Base-by-base conservation (phyloP, 2,797 vertebrate genomes). In the Hypotaenidia okinawae region DNA sequence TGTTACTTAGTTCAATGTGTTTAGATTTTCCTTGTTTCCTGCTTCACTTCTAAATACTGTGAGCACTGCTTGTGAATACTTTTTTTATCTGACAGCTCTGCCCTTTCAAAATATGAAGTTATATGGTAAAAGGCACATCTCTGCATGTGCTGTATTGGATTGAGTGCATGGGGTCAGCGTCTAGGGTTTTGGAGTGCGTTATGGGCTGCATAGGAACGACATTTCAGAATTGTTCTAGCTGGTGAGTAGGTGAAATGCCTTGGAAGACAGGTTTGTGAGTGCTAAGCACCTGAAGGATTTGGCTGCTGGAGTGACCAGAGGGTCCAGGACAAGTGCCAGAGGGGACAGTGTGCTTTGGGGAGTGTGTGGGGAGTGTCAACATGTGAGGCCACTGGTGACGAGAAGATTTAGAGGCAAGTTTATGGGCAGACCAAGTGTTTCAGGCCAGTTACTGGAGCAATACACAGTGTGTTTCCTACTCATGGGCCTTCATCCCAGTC, bases 101-200 rank as follows among this genome's bases (percentile, higher is more conserved):
- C n/a, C 28, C 33, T 67, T 82, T 76, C 17, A 25, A n/a, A 72
- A 55, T 32, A 16, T 1, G 15, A 30, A 72, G 13, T 41, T 61
- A 2, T 3, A 9, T 16, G n/a, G 13, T 30, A 51, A 43, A 63
- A 63, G 13, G 10, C 4, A 13, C 21, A 7, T 58, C 13, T 66
- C n/a, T 24, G 41, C 0, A 0, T 14, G 10, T 0, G 0, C 14
- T 27, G 13, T 5, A 3, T 18, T 4, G 1, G 35, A 47, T 5
- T 4, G n/a, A n/a, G 4, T 27, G 25, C 37, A 28, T 7, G 5
- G 8, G 9, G 23, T 69, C 47, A 21, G 10, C 45, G 54, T 43
- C 15, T 24, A 5, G 24, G 39, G n/a, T 1, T 18, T 5, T 12
- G 24, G 25, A 32, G 9, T 21, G 39, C 4, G 1, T 66, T 2